phyloP scores from a whole-genome alignment of 2,888 invertebrate genomes.

The Ceriagrion tenellum region DNA sequence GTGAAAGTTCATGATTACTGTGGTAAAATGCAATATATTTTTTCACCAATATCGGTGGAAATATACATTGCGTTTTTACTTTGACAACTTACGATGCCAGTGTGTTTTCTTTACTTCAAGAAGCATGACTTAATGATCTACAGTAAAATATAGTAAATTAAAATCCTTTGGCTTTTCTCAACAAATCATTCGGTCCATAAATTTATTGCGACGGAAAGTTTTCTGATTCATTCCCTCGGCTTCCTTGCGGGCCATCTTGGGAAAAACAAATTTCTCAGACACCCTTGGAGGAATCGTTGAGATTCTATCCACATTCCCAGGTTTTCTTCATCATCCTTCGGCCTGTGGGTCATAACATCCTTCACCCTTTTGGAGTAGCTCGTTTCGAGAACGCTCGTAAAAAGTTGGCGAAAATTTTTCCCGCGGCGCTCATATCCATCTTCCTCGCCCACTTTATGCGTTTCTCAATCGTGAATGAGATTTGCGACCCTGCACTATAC shows the following conservation, averaged over 20 bases:
- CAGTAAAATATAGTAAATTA: no score
- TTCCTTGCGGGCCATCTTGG: not conserved
- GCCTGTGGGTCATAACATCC: not conserved
- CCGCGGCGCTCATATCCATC: not conserved
- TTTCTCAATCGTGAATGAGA: not conserved
- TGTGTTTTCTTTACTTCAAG: no score
- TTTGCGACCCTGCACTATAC: not conserved
- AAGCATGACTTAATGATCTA: no score
- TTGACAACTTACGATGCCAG: no score
- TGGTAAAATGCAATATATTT: no score
- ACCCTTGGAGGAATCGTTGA: not conserved
- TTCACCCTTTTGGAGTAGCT: not conserved
- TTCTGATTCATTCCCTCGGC: no score
- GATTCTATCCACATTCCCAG: not conserved
- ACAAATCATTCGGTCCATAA: no score
- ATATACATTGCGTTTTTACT: no score
- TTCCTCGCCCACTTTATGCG: not conserved
- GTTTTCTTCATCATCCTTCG: not conserved
- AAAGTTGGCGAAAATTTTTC: not conserved
- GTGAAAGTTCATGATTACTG: no score
- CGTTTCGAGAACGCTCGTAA: not conserved
- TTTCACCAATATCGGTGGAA: no score
- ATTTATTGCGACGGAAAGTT: no score
- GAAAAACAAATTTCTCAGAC: not conserved
- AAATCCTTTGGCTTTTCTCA: no score